Conservation (phyloP, 2,113 vertebrate genomes). For the Melanerpes formicivorus region DNA sequence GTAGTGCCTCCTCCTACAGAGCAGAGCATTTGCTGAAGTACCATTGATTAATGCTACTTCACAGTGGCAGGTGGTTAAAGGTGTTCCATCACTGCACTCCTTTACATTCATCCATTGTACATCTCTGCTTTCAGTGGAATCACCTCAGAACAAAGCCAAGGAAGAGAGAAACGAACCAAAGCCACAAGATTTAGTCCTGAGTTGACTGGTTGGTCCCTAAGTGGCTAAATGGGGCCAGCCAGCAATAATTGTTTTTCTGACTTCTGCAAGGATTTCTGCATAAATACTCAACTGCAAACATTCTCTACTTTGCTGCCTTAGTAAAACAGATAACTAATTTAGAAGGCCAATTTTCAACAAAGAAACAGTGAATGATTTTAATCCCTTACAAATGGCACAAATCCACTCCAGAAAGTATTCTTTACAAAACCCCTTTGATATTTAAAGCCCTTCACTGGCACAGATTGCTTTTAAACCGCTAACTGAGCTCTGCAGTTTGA, state of each 20-base stretch:
- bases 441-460: not conserved
- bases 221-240: not conserved
- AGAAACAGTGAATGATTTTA: not conserved
- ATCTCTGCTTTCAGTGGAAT: not conserved
- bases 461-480: not conserved
- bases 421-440: slow-evolving; percentile 15
- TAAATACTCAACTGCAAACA: not conserved
- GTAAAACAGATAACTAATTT: not conserved
- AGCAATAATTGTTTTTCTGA: not conserved
- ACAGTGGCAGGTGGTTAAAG: not conserved
- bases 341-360: not conserved
- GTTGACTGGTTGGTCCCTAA: fast-evolving
- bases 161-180: not conserved
- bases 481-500: not conserved
- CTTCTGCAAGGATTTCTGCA: not conserved
- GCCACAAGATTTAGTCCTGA: fast-evolving
- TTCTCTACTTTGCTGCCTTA: not conserved
- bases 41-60: not conserved
- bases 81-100: not conserved
- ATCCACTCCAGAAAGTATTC: slow-evolving; percentile 11
- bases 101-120: fast-evolving
- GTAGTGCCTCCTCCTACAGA: not conserved
- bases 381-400: slow-evolving; percentile 3
- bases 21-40: not conserved
- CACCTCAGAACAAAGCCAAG: not conserved